These are phyloP conservation scores for Muscicapa striata DNA, from an alignment of 2,797 vertebrate genomes.

Conservation along the genomic window DNA sequence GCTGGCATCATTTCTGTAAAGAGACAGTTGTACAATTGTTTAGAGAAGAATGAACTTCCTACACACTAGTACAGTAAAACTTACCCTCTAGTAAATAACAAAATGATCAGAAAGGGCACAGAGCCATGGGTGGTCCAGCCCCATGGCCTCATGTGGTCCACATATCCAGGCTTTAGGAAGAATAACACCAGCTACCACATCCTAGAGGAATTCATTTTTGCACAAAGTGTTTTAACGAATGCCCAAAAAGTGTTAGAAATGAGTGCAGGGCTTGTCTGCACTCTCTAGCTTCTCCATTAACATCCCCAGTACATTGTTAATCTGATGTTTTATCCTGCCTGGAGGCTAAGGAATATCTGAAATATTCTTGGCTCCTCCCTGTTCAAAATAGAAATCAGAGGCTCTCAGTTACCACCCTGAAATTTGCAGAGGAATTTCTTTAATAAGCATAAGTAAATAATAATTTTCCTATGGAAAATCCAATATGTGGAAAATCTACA, in stretches of 20 bases:
- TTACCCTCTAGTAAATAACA: not conserved
- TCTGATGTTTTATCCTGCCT: not conserved
- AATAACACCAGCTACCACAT: not conserved
- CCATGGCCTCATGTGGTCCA: not conserved
- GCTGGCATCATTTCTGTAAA: not conserved
- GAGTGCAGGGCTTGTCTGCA: not conserved
- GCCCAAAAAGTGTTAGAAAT: not conserved
- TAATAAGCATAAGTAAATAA: not conserved
- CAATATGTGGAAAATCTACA: not conserved
- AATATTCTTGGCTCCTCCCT: constrained; percentile 28
- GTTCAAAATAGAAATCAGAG: constrained; percentile 27
- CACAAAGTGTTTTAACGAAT: not conserved
- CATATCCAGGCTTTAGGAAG: not conserved
- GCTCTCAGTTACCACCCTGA: not conserved
- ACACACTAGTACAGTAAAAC: not conserved
- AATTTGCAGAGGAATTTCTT: constrained; percentile 11
- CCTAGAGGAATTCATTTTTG: constrained; percentile 10
- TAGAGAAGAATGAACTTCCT: not conserved
- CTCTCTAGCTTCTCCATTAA: constrained; percentile 6
- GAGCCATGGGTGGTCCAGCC: constrained; percentile 8
- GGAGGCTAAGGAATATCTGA: constrained; percentile 24
- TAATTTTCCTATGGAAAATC: not conserved
- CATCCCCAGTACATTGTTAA: not conserved
- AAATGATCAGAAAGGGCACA: not conserved
- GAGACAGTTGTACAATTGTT: not conserved